phyloP scores from a whole-genome alignment of 2,113 vertebrate genomes.

The Indri indri region DNA sequence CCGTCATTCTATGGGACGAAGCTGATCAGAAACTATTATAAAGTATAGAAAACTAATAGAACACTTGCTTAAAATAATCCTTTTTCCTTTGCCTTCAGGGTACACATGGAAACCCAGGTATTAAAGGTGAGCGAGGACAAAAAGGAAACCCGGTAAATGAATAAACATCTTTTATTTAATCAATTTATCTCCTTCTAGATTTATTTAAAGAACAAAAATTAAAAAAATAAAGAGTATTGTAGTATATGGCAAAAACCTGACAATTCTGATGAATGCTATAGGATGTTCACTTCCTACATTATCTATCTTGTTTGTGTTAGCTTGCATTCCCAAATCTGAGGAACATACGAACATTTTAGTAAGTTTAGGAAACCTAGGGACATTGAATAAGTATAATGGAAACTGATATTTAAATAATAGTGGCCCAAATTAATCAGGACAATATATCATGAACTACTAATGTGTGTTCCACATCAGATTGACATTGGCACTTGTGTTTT shows the following conservation, averaged over 20 bases:
- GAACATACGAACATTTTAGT: not conserved
- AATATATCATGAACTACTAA: not conserved
- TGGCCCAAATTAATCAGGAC: not conserved
- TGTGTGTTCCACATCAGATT: not conserved
- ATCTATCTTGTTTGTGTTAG: not conserved
- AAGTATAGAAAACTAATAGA: not conserved
- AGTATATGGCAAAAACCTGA: not conserved
- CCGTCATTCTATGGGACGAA: not conserved
- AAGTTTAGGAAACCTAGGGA: not conserved
- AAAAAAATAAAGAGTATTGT: not conserved
- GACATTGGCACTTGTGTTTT: not conserved
- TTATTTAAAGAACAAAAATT: not conserved
- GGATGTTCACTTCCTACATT: not conserved
- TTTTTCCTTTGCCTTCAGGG: conserved; percentile 74
- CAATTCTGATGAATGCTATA: not conserved
- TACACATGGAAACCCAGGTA: conserved; percentile 74
- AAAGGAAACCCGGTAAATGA: conserved; percentile 83
- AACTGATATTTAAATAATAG: not conserved
- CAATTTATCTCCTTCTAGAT: not conserved
- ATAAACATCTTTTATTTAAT: conserved; percentile 8
- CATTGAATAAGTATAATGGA: not conserved
- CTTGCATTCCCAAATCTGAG: not conserved
- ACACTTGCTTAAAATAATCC: not conserved
- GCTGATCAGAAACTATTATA: not conserved
- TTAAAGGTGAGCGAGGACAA: conserved; percentile 81